Evolutionary conservation across 2,888 invertebrate species (phyloP), one percentile per base, ranked within the genome.

Genomic region (Caenorhabditis panamensis): DNA sequence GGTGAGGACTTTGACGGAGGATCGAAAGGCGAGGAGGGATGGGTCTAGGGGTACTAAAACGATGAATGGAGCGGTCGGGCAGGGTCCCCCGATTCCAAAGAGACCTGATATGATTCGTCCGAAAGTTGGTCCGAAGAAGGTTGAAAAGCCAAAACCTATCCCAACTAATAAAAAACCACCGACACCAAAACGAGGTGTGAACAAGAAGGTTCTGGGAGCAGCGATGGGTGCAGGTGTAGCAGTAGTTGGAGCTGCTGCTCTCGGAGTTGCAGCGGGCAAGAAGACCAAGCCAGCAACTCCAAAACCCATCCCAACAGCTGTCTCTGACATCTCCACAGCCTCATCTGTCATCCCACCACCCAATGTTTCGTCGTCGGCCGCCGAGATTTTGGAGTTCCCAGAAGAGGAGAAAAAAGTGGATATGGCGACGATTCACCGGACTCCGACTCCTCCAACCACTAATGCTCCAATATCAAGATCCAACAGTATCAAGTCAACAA

Each of bases 361-460:
- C 4, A 67, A 66, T 18, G 53, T 75, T n/a, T 31, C 26, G 18
- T 26, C 56, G n/a, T 53, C 56, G 31, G 71, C 64, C 11, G 80
- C 80, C 5, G 76, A 80, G 49, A 76, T 80, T 61, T 31, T 80
- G 13, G 80, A 80, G 26, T 80, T 80, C 26, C 80, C 69, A 1
- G 79, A 79, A 58, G 71, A 58, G 16, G 61, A 54, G 36, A 69
- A 61, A 24, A 63, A 69, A n/a, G 58, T 68, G 22, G 67, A 81
- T 31, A 56, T 81, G 26, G 76, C 66, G 4, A 77, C 72, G 6
- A 76, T 81, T 31, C 81, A 77, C 44, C 37, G 71, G 13, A 75
- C 75, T 24, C 79, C 79, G 16, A 69, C 79, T 2, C 79, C 79
- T 51, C 63, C 79, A 37, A 28, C 24, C 24, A 75, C 79, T 16